Percentiles rank a stretch among this genome's conserved stretches.
These are phyloP conservation scores for Gastracanthus pulcherrimus DNA, from an alignment of 2,888 invertebrate species.

Conservation along the genomic window DNA sequence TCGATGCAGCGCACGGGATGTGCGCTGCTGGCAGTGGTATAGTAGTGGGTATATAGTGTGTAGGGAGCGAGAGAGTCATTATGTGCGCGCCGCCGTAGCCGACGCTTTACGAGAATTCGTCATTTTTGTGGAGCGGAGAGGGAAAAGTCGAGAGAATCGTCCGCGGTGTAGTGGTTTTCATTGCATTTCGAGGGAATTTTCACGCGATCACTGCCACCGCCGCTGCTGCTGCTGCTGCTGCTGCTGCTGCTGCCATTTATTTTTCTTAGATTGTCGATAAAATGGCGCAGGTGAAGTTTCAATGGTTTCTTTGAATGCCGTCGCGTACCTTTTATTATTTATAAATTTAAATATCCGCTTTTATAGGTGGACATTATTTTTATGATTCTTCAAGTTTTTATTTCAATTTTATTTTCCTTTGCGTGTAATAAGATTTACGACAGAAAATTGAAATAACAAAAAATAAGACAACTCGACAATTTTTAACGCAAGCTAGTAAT, in stretches of 20 bases:
- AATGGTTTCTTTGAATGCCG: background rate
- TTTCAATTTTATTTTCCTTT: conserved; percentile 10
- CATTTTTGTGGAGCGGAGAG: too few relatives aligned
- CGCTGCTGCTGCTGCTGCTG: background rate
- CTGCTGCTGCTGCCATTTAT: background rate
- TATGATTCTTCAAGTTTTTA: too few relatives aligned
- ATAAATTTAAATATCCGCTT: background rate
- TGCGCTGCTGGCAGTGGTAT: background rate
- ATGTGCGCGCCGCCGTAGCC: background rate
- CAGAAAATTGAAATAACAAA: too few relatives aligned
- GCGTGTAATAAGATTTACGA: too few relatives aligned
- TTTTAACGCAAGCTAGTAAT: too few relatives aligned
- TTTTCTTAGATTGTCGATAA: conserved; percentile 9
- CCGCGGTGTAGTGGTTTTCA: background rate
- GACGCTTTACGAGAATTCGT: conserved; percentile 25
- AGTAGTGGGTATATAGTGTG: background rate
- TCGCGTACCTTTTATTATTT: background rate
- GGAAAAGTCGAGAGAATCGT: too few relatives aligned
- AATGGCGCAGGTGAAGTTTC: background rate
- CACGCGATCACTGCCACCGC: background rate
- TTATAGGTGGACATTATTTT: background rate
- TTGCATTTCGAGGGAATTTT: conserved; percentile 25
- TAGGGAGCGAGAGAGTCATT: background rate
- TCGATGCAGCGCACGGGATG: background rate
- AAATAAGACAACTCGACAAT: too few relatives aligned